Conservation (phyloP, 2,888 invertebrate genomes). For the Ditula angustiorana region DNA sequence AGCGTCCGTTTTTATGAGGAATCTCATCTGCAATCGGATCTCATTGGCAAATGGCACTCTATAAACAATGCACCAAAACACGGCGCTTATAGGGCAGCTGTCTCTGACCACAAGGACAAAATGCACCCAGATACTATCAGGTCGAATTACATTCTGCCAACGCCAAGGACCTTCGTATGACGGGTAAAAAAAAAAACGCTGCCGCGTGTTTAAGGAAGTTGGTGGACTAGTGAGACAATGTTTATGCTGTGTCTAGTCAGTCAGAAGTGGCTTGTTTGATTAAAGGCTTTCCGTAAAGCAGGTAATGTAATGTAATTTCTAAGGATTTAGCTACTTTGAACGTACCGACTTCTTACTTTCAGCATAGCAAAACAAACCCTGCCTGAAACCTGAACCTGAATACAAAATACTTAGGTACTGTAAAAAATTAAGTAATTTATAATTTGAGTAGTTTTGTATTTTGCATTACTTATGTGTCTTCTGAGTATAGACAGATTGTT, state of each 20-base stretch:
- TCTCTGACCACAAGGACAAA: constrained; percentile 81
- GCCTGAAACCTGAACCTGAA: too few relatives aligned
- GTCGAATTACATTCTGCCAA: constrained; percentile 80
- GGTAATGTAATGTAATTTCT: background rate
- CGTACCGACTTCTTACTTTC: constrained; percentile 5
- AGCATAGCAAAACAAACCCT: too few relatives aligned
- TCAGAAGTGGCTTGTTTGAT: constrained; percentile 29
- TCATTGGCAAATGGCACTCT: constrained; percentile 49
- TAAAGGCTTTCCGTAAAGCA: constrained; percentile 11
- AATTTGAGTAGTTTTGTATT: too few relatives aligned
- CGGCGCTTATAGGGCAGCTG: constrained; percentile 76
- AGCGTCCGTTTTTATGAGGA: constrained; percentile 17
- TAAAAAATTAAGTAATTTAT: too few relatives aligned
- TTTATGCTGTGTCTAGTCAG: constrained; percentile 42
- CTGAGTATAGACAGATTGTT: too few relatives aligned
- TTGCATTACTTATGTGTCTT: too few relatives aligned
- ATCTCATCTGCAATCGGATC: constrained; percentile 33
- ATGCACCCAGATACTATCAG: constrained; percentile 81
- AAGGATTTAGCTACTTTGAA: constrained; percentile 12
- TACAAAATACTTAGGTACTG: too few relatives aligned
- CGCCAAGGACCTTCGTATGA: constrained; percentile 55
- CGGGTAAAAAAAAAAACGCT: constrained; percentile 49
- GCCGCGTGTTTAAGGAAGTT: constrained; percentile 63
- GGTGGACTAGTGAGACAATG: constrained; percentile 58
- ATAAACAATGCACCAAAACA: constrained; percentile 73